A percentile compares a stretch with the other conserved stretches of the same genome.
phyloP scores from a whole-genome alignment of 2,888 invertebrate species.

The Drosophila robusta region DNA sequence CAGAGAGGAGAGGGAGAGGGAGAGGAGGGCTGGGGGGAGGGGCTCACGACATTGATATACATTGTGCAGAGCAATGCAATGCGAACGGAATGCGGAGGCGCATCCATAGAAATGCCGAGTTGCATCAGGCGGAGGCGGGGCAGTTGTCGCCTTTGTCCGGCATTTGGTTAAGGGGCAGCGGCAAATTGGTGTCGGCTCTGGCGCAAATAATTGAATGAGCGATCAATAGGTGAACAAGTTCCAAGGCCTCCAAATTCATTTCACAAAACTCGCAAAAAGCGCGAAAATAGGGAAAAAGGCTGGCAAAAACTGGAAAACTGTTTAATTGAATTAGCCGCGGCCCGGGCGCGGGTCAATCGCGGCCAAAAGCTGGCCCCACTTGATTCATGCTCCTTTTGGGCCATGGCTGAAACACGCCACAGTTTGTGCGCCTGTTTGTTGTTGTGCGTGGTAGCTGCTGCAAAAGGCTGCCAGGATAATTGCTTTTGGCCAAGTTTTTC shows the following conservation, averaged over 20 bases:
- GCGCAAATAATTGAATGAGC: slow-evolving; percentile 72
- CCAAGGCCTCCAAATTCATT: slow-evolving; percentile 30
- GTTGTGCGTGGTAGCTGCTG: slow-evolving; percentile 13
- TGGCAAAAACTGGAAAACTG: slow-evolving; percentile 24
- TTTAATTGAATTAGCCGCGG: slow-evolving; percentile 68
- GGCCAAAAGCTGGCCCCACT: slow-evolving; percentile 7
- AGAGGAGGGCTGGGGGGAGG: not conserved
- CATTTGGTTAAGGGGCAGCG: slow-evolving; percentile 21
- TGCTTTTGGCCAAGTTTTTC: slow-evolving; percentile 24
- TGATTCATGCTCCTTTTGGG: slow-evolving; percentile 14
- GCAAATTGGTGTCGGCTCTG: slow-evolving; percentile 47
- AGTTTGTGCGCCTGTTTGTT: slow-evolving; percentile 15
- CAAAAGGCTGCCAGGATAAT: slow-evolving; percentile 18
- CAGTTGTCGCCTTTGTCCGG: slow-evolving; percentile 61
- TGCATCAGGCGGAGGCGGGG: slow-evolving; percentile 52
- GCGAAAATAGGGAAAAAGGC: slow-evolving; percentile 21
- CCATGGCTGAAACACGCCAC: slow-evolving; percentile 10
- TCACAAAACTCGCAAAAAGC: slow-evolving; percentile 1
- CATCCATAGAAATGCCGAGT: slow-evolving; percentile 75
- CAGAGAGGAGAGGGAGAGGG: too few relatives aligned
- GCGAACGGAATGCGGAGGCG: slow-evolving; percentile 48
- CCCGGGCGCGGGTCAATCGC: slow-evolving; percentile 37
- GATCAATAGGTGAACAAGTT: slow-evolving; percentile 75
- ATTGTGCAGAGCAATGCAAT: slow-evolving; percentile 54
- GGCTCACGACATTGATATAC: slow-evolving; percentile 37